Conservation (phyloP, 2,888 invertebrate species). For the Drosophila paramelanica region DNA sequence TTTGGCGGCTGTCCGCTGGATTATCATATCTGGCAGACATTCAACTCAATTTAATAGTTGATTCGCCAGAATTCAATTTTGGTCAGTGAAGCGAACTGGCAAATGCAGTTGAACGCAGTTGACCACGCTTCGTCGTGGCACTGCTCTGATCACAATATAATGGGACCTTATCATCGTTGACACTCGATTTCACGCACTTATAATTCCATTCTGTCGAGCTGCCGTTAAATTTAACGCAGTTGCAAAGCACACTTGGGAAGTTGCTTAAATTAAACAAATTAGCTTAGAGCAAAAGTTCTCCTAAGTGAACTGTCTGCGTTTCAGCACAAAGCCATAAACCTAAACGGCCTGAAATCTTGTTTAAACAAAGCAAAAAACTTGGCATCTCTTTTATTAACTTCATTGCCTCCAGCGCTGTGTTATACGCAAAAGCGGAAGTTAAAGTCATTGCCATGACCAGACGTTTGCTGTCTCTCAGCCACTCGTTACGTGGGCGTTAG, state of each 20-base stretch:
- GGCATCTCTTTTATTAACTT: slow-evolving; percentile 58
- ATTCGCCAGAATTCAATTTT: slow-evolving; percentile 55
- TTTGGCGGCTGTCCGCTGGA: slow-evolving; percentile 23
- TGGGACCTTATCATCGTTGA: slow-evolving; percentile 45
- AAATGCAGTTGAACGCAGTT: slow-evolving; percentile 28
- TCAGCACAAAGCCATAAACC: slow-evolving; percentile 22
- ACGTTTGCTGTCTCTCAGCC: slow-evolving; percentile 12
- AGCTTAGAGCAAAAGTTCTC: slow-evolving; percentile 31
- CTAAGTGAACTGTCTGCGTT: slow-evolving; percentile 22
- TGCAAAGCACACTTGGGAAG: slow-evolving; percentile 27
- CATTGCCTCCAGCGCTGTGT: slow-evolving; percentile 51
- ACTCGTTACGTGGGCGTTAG: neutral
- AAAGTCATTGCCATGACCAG: slow-evolving; percentile 47
- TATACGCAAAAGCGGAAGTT: slow-evolving; percentile 49
- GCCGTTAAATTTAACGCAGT: slow-evolving; percentile 39
- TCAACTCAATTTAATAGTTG: slow-evolving; percentile 62
- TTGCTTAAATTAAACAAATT: slow-evolving; percentile 57
- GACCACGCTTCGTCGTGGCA: neutral
- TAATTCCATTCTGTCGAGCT: slow-evolving; percentile 45
- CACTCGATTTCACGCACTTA: slow-evolving; percentile 58
- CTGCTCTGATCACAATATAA: neutral
- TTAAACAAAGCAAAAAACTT: slow-evolving; percentile 56
- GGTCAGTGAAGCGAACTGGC: slow-evolving; percentile 29
- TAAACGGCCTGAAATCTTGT: slow-evolving; percentile 53
- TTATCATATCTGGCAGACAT: slow-evolving; percentile 48